phyloP scores from a whole-genome alignment of 1,140 invertebrate genomes.

The Drosophila tsacasi region DNA sequence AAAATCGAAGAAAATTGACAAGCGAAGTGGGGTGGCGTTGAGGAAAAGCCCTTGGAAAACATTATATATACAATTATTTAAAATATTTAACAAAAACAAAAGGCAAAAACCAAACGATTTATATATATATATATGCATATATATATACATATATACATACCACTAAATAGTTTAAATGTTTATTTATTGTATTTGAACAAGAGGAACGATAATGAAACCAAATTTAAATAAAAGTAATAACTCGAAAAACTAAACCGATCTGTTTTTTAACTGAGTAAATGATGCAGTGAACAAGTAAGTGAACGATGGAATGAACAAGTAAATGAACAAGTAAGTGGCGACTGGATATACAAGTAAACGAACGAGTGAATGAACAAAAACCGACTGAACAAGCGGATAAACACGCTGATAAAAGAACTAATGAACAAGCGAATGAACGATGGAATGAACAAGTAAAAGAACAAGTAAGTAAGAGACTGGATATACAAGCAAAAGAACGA shows the following conservation, averaged over 20 bases:
- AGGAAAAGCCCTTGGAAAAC: conserved; percentile 41
- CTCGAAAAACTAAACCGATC: conserved; percentile 18
- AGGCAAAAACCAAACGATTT: conserved; percentile 50
- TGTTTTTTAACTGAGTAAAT: background rate
- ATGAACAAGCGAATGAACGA: background rate
- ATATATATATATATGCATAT: conserved; percentile 54
- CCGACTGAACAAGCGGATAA: too few relatives aligned
- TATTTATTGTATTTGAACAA: conserved; percentile 80
- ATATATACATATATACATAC: conserved; percentile 73
- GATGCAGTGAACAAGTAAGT: too few relatives aligned
- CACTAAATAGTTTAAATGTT: conserved; percentile 81
- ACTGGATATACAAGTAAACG: too few relatives aligned
- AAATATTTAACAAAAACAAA: conserved; percentile 62
- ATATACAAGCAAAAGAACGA: background rate
- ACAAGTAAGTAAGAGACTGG: background rate
- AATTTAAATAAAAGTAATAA: conserved; percentile 77
- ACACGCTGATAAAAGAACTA: too few relatives aligned
- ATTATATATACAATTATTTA: conserved; percentile 80
- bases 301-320: background rate
- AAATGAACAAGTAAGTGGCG: background rate
- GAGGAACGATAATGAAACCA: conserved; percentile 66
- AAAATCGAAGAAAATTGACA: conserved; percentile 41
- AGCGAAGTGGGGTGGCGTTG: conserved; percentile 13
- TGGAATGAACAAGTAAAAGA: background rate
- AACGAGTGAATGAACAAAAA: too few relatives aligned